A percentile compares a stretch with the other conserved stretches of the same genome.
phyloP scores from a whole-genome alignment of 1,140 invertebrate species.

The Achroia grisella region DNA sequence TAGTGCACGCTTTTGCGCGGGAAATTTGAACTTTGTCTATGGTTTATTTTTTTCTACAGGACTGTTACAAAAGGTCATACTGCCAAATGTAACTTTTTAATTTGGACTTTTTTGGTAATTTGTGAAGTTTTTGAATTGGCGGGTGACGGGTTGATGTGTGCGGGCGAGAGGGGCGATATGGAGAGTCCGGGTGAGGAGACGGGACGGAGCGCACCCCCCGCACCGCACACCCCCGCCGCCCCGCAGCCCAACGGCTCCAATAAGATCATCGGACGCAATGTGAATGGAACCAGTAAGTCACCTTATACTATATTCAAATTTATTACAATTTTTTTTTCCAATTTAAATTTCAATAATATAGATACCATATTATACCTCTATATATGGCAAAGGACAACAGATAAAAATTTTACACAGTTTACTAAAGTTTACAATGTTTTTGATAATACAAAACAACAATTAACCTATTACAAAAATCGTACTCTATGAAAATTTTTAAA shows the following conservation, averaged over 20 bases:
- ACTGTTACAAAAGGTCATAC: too few species aligned
- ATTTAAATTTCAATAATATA: too few species aligned
- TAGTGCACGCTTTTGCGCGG: too few species aligned
- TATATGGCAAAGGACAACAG: not conserved
- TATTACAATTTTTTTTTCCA: not conserved
- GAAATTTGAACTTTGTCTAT: not conserved
- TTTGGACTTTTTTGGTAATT: constrained; percentile 10
- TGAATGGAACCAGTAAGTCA: constrained; percentile 71
- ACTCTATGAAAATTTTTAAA: too few species aligned
- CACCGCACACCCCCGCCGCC: constrained; percentile 34
- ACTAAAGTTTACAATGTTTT: too few species aligned
- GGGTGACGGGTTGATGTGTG: constrained; percentile 61
- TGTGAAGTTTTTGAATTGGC: constrained; percentile 54
- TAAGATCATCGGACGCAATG: constrained; percentile 68
- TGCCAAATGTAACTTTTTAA: too few species aligned
- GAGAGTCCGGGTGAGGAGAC: constrained; percentile 65
- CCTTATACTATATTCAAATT: constrained; percentile 15
- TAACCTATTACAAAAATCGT: too few species aligned
- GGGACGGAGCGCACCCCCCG: constrained; percentile 49
- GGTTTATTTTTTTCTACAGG: too few species aligned
- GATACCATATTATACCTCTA: too few species aligned
- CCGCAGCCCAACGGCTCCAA: constrained; percentile 57
- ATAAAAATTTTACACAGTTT: not conserved
- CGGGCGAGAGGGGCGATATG: constrained; percentile 61
- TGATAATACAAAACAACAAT: too few species aligned